Percentiles rank a stretch among this genome's conserved stretches.
Conservation (phyloP, 2,113 vertebrate species). For the Zeus faber region DNA sequence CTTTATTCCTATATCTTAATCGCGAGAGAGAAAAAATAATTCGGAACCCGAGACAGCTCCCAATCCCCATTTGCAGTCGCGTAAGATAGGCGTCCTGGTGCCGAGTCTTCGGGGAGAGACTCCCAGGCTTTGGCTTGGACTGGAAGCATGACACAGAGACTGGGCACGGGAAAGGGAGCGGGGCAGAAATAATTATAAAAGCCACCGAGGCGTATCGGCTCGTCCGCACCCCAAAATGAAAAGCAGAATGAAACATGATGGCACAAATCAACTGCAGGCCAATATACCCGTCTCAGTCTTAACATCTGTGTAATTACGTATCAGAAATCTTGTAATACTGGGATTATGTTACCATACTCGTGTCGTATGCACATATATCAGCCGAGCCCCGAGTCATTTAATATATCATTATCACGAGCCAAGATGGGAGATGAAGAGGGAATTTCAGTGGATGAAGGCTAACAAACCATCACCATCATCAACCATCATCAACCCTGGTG, state of each 20-base stretch:
- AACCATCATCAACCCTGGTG: slow-evolving; percentile 10
- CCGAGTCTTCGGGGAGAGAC: slow-evolving; percentile 56
- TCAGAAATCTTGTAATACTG: slow-evolving; percentile 34
- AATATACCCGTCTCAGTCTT: slow-evolving; percentile 45
- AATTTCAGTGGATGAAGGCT: slow-evolving; percentile 1
- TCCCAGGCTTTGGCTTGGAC: slow-evolving; percentile 35
- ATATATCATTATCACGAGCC: slow-evolving; percentile 15
- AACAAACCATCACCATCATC: neutral
- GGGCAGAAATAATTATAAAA: slow-evolving; percentile 73
- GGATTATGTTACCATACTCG: slow-evolving; percentile 35
- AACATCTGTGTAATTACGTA: slow-evolving; percentile 66
- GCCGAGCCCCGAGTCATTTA: slow-evolving; percentile 33
- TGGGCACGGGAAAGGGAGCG: slow-evolving; percentile 58
- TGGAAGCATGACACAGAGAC: slow-evolving; percentile 46
- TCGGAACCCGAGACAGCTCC: slow-evolving; percentile 23
- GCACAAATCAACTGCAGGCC: no score
- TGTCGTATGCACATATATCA: no score
- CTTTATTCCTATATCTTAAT: no score
- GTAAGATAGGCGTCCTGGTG: slow-evolving; percentile 44
- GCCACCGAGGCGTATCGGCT: slow-evolving; percentile 61
- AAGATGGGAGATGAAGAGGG: slow-evolving; percentile 18
- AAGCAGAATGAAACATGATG: slow-evolving; percentile 60
- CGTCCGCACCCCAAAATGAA: slow-evolving; percentile 64
- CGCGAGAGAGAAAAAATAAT: no score
- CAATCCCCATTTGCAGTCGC: slow-evolving; percentile 37